These are phyloP conservation scores for Bradypodion ventrale DNA, from an alignment of 2,797 vertebrate species.

Conservation along the genomic window DNA sequence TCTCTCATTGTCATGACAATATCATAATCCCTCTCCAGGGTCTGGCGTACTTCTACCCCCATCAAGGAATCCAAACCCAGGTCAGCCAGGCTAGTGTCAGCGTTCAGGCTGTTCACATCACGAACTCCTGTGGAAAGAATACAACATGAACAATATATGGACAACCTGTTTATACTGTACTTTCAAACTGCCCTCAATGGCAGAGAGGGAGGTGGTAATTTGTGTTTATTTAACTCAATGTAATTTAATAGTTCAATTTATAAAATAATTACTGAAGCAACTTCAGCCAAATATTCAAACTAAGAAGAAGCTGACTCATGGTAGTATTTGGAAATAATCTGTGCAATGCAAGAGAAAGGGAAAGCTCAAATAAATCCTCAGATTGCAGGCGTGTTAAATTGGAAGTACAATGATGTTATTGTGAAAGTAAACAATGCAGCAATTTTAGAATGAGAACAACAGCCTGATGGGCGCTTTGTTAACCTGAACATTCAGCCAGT, in stretches of 20 bases:
- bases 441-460: neutral
- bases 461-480: neutral
- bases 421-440: neutral
- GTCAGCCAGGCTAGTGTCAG: constrained; percentile 88
- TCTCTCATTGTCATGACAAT: constrained; percentile 92
- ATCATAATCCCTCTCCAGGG: constrained; percentile 89
- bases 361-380: neutral
- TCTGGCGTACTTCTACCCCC: constrained; percentile 97
- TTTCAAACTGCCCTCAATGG: neutral
- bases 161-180: neutral
- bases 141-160: neutral
- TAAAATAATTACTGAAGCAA: neutral
- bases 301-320: neutral
- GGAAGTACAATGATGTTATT: neutral
- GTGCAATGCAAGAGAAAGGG: neutral
- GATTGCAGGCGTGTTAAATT: neutral
- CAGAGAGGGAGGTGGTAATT: too few relatives aligned
- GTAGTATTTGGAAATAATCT: neutral
- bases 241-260: neutral
- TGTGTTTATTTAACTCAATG: neutral
- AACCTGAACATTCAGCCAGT: neutral
- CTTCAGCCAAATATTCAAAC: neutral
- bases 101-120: constrained; percentile 84
- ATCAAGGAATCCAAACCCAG: constrained; percentile 95
- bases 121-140: constrained; percentile 81